A percentile compares a stretch with the other conserved stretches of the same genome.
Conservation (phyloP, 2,113 vertebrate species). For the Eudyptes chrysolophus region DNA sequence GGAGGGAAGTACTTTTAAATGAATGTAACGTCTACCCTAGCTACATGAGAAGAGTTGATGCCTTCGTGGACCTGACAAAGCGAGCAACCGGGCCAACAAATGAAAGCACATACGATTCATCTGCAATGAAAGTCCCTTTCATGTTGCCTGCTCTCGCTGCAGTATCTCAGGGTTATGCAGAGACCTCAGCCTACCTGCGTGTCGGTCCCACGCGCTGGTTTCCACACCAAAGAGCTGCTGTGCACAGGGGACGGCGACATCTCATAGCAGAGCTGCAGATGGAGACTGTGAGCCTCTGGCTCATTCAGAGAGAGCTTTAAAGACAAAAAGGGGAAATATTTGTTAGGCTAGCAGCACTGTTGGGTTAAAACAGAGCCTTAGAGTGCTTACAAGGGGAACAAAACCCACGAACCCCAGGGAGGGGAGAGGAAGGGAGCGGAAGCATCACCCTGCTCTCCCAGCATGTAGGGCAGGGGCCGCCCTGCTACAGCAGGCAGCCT, state of each 20-base stretch:
- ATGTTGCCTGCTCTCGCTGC: background rate
- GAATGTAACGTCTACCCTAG: accelerated
- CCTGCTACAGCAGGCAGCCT: background rate
- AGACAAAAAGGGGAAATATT: background rate
- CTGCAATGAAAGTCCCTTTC: background rate
- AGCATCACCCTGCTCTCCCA: too few relatives aligned
- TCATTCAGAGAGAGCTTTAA: background rate
- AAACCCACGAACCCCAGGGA: background rate
- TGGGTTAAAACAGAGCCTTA: background rate
- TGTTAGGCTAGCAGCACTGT: background rate
- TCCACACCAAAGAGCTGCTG: background rate
- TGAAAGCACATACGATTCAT: accelerated
- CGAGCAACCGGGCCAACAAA: background rate
- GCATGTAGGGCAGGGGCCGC: background rate
- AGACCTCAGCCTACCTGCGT: background rate
- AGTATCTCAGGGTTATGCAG: background rate
- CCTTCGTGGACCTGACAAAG: background rate
- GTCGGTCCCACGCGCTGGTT: background rate
- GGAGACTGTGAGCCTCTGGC: background rate
- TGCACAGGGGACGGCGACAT: background rate
- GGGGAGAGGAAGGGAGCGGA: background rate
- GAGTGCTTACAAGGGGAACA: background rate
- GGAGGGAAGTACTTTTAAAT: background rate
- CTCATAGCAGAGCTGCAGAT: background rate
- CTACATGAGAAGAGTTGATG: background rate